phyloP scores from a whole-genome alignment of 2,113 vertebrate genomes.

The Ailuropoda melanoleuca region DNA sequence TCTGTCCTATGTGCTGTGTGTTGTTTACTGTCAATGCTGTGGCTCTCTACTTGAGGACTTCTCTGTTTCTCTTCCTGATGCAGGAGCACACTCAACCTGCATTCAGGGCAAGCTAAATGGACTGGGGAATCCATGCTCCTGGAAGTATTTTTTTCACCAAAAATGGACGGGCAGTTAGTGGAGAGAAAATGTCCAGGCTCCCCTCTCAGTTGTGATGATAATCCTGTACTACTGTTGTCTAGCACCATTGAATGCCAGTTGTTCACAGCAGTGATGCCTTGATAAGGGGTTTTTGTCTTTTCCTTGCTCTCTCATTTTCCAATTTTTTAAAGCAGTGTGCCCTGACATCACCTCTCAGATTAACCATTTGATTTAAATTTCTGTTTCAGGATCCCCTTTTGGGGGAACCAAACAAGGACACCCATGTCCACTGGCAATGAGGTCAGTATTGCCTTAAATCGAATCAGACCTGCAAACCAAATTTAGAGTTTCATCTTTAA shows the following conservation, averaged over 20 bases:
- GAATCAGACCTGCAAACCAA: background rate
- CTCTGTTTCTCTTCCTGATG: background rate
- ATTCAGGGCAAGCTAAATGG: background rate
- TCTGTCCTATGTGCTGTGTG: background rate
- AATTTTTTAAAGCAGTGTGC: background rate
- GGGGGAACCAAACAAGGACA: background rate
- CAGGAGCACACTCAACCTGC: background rate
- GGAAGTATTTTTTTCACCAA: background rate
- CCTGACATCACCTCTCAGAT: background rate
- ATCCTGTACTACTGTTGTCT: background rate
- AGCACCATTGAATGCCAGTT: background rate
- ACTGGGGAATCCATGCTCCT: background rate
- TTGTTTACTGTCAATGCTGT: background rate
- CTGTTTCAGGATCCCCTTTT: background rate
- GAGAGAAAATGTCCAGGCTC: background rate
- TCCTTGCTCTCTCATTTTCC: background rate
- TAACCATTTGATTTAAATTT: background rate
- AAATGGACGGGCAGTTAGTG: background rate
- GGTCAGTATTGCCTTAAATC: background rate
- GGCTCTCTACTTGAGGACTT: background rate
- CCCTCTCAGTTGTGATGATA: background rate
- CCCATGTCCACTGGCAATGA: background rate
- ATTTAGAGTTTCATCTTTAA: background rate
- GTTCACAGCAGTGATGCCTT: background rate
- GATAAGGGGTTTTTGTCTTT: background rate